A percentile compares a stretch with the other conserved stretches of the same genome.
These are phyloP conservation scores for Hestina assimilis DNA, from an alignment of 1,140 invertebrate genomes.

Conservation along the genomic window DNA sequence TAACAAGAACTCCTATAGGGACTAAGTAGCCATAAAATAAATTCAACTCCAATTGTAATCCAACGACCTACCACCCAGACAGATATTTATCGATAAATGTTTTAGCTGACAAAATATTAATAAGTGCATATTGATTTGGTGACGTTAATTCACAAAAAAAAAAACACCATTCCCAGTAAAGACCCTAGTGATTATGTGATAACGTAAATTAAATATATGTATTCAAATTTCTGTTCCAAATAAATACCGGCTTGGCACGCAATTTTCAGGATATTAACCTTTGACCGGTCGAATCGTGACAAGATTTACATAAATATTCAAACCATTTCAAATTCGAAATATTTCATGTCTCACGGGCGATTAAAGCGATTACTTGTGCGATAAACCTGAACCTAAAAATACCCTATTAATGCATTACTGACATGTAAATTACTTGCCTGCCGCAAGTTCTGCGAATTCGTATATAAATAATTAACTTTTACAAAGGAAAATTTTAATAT, in stretches of 20 bases:
- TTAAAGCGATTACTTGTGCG: conserved; percentile 2
- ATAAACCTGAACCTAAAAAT: conserved; percentile 4
- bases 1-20: too few species aligned
- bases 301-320: conserved; percentile 9
- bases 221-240: too few species aligned
- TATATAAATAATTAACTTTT: too few species aligned
- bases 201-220: background rate
- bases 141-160: too few species aligned
- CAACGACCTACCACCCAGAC: too few species aligned
- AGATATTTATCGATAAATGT: too few species aligned
- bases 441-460: background rate
- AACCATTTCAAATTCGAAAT: conserved; percentile 7
- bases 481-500: too few species aligned
- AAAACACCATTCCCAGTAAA: too few species aligned
- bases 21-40: too few species aligned
- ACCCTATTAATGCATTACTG: background rate
- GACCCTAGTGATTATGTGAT: background rate
- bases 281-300: conserved; percentile 7
- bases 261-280: conserved; percentile 11
- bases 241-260: conserved; percentile 4
- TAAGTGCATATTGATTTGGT: too few species aligned
- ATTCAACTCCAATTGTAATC: too few species aligned
- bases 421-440: conserved; percentile 15
- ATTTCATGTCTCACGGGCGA: background rate
- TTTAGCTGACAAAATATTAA: too few species aligned